These are phyloP conservation scores for Fragum sueziense DNA, from an alignment of 2,888 invertebrate genomes.

Conservation along the genomic window DNA sequence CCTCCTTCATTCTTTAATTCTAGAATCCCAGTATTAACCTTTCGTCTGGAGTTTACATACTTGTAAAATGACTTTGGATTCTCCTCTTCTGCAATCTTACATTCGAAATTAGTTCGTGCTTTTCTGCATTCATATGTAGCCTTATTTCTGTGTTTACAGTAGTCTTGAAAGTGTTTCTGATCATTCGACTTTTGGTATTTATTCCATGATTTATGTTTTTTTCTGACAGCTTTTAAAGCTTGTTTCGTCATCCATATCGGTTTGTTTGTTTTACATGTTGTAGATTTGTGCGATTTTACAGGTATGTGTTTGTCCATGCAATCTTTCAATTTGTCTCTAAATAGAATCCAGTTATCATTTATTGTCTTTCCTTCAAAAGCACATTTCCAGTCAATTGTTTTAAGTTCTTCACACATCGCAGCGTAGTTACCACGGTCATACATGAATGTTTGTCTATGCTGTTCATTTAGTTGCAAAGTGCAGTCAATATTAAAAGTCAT, in stretches of 20 bases:
- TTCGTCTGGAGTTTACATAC: constrained; percentile 10
- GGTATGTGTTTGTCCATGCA: not conserved
- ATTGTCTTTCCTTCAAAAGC: constrained; percentile 5
- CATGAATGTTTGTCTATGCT: no score
- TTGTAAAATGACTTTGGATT: constrained; percentile 30
- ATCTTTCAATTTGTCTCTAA: not conserved
- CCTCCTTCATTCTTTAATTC: constrained; percentile 13
- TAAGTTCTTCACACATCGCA: not conserved
- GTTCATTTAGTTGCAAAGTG: no score
- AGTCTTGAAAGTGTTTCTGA: not conserved
- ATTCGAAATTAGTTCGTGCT: constrained; percentile 20
- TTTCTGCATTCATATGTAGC: constrained; percentile 22
- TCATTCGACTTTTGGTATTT: constrained; percentile 5
- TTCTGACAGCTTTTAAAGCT: constrained; percentile 7
- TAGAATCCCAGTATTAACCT: constrained; percentile 11
- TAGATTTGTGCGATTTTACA: not conserved
- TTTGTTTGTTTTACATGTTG: not conserved
- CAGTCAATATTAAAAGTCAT: not conserved
- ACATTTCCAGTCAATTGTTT: not conserved
- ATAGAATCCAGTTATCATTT: not conserved
- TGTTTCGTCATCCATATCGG: constrained; percentile 18
- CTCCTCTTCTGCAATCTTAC: not conserved
- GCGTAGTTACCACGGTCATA: not conserved
- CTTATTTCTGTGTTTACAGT: not conserved
- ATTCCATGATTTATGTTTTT: constrained; percentile 12